These are phyloP conservation scores for Passerculus sandwichensis DNA, from an alignment of 2,797 vertebrate genomes.

Conservation along the genomic window DNA sequence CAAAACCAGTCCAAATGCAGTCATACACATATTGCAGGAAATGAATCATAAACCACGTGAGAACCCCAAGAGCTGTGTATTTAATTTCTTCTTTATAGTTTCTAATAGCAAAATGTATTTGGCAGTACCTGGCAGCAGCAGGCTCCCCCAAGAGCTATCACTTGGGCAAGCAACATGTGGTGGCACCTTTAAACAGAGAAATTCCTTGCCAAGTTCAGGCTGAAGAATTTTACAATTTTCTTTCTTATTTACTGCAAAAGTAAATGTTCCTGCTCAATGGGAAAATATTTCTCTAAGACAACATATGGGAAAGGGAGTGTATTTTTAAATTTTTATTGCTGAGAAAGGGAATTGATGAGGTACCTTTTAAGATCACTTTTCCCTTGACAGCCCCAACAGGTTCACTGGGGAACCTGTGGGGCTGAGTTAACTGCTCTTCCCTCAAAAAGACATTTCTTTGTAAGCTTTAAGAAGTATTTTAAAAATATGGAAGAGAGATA, in stretches of 20 bases:
- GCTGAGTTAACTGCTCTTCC: neutral
- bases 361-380: neutral
- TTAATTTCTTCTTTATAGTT: neutral
- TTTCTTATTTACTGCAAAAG: neutral
- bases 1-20: neutral
- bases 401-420: neutral
- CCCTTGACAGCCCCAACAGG: neutral
- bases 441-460: neutral
- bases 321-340: neutral
- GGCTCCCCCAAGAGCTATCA: neutral
- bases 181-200: neutral
- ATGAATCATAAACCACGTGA: neutral
- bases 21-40: neutral
- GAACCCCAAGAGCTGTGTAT: neutral
- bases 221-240: neutral
- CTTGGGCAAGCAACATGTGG: neutral
- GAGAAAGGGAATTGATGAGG: neutral
- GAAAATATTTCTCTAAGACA: neutral
- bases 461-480: neutral
- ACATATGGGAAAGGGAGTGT: neutral
- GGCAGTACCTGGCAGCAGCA: neutral
- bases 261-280: neutral
- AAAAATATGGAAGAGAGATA: neutral
- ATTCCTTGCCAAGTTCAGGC: neutral
- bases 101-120: neutral